phyloP scores from a whole-genome alignment of 1,140 invertebrate genomes.

The Sinonovacula constricta region DNA sequence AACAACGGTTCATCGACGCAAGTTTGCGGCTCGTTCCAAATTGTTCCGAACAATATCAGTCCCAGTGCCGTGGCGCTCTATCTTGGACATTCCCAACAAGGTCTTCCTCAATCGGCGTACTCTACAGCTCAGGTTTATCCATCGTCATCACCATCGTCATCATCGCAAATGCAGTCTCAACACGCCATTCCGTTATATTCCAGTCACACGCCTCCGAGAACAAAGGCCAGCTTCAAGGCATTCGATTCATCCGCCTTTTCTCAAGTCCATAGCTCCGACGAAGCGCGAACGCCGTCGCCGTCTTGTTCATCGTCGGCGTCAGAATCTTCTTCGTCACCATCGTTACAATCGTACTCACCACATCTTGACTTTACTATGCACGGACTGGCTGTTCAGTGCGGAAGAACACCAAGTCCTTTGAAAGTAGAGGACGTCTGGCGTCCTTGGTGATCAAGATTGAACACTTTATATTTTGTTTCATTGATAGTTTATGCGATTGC shows the following conservation, averaged over 20 bases:
- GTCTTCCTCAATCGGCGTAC: neutral
- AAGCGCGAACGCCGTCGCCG: conserved; percentile 32
- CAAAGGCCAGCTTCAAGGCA: conserved; percentile 50
- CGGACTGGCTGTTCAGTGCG: conserved; percentile 20
- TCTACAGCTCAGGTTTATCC: neutral
- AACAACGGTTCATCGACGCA: conserved; percentile 14
- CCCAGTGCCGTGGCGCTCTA: conserved; percentile 38
- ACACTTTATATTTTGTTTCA: no score
- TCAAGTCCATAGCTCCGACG: conserved; percentile 24
- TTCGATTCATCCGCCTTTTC: conserved; percentile 46
- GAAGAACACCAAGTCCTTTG: conserved; percentile 48
- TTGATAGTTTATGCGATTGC: no score
- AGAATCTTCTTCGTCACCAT: conserved; percentile 5
- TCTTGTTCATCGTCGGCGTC: conserved; percentile 31
- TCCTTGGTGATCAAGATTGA: conserved; percentile 46
- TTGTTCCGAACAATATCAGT: conserved; percentile 25
- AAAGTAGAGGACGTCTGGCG: conserved; percentile 51
- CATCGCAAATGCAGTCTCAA: neutral
- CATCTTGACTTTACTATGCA: conserved; percentile 30
- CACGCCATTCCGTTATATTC: neutral
- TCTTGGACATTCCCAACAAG: conserved; percentile 36
- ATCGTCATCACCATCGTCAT: neutral
- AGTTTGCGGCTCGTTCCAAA: conserved; percentile 45
- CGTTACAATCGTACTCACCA: no score
- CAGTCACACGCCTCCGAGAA: conserved; percentile 33